Percentiles rank a stretch among this genome's conserved stretches.
phyloP scores from a whole-genome alignment of 2,797 vertebrate genomes.

The Euphonia xanthogaster region DNA sequence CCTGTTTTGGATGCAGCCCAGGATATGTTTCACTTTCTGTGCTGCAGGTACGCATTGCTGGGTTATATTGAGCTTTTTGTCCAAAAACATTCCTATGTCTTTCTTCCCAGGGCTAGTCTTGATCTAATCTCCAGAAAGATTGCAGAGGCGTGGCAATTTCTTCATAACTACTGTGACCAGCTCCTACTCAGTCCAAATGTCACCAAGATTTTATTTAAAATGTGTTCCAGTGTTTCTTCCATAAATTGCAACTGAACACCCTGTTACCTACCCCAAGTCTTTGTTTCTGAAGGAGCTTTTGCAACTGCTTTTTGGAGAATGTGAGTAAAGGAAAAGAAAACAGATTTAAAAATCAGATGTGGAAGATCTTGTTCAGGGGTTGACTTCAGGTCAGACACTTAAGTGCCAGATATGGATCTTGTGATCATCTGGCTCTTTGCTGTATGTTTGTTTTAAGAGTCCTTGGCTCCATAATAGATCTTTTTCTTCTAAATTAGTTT shows the following conservation, averaged over 20 bases:
- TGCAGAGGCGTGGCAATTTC: neutral
- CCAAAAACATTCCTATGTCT: neutral
- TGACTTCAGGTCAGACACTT: neutral
- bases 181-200: neutral
- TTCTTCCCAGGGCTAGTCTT: neutral
- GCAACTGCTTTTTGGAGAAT: neutral
- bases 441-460: neutral
- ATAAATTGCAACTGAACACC: neutral
- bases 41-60: neutral
- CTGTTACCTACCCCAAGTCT: neutral
- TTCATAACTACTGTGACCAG: neutral
- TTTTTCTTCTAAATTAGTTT: neutral
- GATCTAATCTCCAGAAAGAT: neutral
- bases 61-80: neutral
- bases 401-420: neutral
- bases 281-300: neutral
- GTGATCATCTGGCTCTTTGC: neutral
- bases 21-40: neutral
- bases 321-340: neutral
- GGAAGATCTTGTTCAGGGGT: neutral
- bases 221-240: neutral
- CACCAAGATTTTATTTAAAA: neutral
- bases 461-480: neutral
- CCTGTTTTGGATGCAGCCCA: neutral
- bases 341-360: neutral